Conservation (phyloP, 1,140 invertebrate species). For the Tigriopus japonicus region DNA sequence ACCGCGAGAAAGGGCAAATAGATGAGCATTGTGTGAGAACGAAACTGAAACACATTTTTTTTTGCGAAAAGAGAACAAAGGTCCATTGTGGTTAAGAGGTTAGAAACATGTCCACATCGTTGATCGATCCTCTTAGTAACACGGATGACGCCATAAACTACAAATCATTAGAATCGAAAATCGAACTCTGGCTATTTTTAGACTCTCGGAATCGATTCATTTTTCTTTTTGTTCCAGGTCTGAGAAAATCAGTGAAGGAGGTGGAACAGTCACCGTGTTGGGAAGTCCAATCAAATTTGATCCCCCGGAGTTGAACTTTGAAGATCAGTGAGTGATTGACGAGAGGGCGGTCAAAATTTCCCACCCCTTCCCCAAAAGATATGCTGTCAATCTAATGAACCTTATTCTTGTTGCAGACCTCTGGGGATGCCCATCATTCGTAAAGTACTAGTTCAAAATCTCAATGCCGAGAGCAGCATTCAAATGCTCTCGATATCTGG, state of each 20-base stretch:
- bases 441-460: conserved; percentile 57
- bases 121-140: too few species aligned
- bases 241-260: background rate
- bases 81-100: too few species aligned
- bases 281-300: conserved; percentile 34
- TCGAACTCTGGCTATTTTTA: background rate
- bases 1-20: too few species aligned
- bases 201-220: background rate
- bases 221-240: background rate
- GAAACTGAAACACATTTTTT: too few species aligned
- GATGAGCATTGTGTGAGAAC: too few species aligned
- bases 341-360: background rate
- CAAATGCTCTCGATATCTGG: conserved; percentile 69
- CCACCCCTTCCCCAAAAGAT: conserved; percentile 12
- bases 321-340: conserved; percentile 35
- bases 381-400: conserved; percentile 10
- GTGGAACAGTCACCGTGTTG: conserved; percentile 9
- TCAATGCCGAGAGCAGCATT: conserved; percentile 49
- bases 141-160: too few species aligned
- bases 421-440: conserved; percentile 60
- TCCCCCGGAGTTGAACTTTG: conserved; percentile 43
- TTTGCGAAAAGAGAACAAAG: too few species aligned
- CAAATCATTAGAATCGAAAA: background rate
- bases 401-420: conserved; percentile 38
- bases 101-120: too few species aligned